Evolutionary conservation across 2,113 vertebrate species (phyloP).

Genomic region (Bagarius yarrelli): DNA sequence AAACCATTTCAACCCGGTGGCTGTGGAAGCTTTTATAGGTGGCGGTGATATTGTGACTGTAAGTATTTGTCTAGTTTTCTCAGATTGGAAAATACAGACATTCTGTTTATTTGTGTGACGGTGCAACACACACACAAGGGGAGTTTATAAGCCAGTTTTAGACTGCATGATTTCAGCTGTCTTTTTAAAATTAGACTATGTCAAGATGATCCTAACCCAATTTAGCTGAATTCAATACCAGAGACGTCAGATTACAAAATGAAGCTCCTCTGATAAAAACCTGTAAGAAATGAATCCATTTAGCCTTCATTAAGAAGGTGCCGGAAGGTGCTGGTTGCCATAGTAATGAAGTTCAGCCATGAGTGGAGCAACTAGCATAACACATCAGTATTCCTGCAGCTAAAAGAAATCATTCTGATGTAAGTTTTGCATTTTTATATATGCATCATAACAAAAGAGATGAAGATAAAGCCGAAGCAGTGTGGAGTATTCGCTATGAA

Average conservation of each 20-base stretch:
- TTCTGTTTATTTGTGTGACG: constrained; percentile 7
- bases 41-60: background rate
- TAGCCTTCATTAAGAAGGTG: background rate
- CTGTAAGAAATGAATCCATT: background rate
- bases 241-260: too few species aligned
- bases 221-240: too few species aligned
- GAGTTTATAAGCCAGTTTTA: background rate
- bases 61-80: background rate
- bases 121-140: background rate
- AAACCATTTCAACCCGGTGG: background rate
- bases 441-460: too few species aligned
- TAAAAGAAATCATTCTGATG: too few species aligned
- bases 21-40: background rate
- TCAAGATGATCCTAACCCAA: background rate
- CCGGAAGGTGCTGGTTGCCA: too few species aligned
- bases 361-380: too few species aligned
- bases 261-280: background rate
- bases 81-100: background rate
- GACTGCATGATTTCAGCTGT: background rate
- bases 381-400: too few species aligned
- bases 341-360: too few species aligned
- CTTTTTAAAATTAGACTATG: background rate
- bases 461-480: too few species aligned
- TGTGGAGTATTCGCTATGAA: too few species aligned
- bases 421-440: too few species aligned